phyloP scores from a whole-genome alignment of 2,113 vertebrate species.

The Trematomus loennbergii region DNA sequence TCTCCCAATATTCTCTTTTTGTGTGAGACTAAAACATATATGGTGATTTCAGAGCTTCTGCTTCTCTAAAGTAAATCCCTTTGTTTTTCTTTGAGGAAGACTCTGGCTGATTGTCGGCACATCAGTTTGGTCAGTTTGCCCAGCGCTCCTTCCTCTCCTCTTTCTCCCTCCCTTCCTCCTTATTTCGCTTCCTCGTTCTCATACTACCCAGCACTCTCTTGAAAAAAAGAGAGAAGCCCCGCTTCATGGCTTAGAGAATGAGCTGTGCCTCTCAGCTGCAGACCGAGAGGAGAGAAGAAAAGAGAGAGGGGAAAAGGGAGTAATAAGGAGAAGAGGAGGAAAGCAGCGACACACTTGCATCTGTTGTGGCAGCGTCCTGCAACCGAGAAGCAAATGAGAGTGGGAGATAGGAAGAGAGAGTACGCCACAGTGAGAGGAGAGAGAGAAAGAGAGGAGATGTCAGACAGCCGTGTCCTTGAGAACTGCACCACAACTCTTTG shows the following conservation, averaged over 20 bases:
- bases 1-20: background rate
- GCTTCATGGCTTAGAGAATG: slow-evolving; percentile 77
- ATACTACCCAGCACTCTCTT: slow-evolving; percentile 75
- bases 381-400: slow-evolving; percentile 66
- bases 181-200: slow-evolving; percentile 65
- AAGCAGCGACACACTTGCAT: slow-evolving; percentile 69
- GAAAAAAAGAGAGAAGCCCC: slow-evolving; percentile 69
- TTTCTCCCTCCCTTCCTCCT: slow-evolving; percentile 71
- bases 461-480: slow-evolving; percentile 97
- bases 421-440: slow-evolving; percentile 69
- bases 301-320: slow-evolving; percentile 34
- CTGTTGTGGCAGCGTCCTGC: slow-evolving; percentile 74
- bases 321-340: slow-evolving; percentile 45
- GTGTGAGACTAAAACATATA: background rate
- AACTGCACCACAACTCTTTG: slow-evolving; percentile 98
- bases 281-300: slow-evolving; percentile 72
- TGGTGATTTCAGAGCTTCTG: slow-evolving; percentile 24
- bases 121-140: slow-evolving; percentile 70
- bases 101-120: slow-evolving; percentile 47
- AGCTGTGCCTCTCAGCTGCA: slow-evolving; percentile 76
- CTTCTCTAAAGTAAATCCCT: slow-evolving; percentile 42
- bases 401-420: slow-evolving; percentile 61
- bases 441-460: slow-evolving; percentile 82
- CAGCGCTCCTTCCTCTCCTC: slow-evolving; percentile 65
- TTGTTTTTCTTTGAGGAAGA: slow-evolving; percentile 51